Evolutionary conservation across 92 coral and sea anemone species (phyloP).

Genomic region (Palythoa grandis): DNA sequence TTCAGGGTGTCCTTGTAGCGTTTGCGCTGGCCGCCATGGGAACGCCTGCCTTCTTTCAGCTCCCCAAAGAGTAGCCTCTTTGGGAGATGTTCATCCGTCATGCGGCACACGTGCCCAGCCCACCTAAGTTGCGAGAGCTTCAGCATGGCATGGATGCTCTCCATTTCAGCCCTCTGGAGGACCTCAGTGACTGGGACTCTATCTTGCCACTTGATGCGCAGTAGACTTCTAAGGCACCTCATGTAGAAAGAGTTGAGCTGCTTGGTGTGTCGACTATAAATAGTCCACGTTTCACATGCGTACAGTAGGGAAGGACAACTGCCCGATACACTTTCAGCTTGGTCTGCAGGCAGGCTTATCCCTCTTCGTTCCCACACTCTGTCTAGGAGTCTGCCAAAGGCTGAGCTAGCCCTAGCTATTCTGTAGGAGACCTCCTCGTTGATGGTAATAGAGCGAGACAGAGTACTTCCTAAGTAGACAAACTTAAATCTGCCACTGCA

Average conservation of each 20-base stretch:
- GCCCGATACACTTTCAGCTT: neutral
- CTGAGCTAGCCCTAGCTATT: neutral
- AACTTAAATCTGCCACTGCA: constrained; percentile 26
- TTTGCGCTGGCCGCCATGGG: too few relatives aligned
- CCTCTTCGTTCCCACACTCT: constrained; percentile 10
- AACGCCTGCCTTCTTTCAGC: too few relatives aligned
- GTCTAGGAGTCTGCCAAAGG: constrained; percentile 26
- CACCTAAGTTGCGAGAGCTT: too few relatives aligned
- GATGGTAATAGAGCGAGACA: neutral
- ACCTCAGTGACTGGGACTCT: constrained; percentile 16
- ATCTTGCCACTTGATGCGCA: constrained; percentile 37
- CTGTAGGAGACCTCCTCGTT: constrained; percentile 43
- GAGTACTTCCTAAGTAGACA: too few relatives aligned
- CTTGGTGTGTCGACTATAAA: constrained; percentile 29
- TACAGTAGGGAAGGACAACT: too few relatives aligned
- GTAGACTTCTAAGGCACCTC: constrained; percentile 29
- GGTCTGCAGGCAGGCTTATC: neutral
- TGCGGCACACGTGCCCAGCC: too few relatives aligned
- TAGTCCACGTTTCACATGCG: too few relatives aligned
- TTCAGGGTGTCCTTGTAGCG: too few relatives aligned
- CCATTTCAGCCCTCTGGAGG: neutral
- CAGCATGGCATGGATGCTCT: too few relatives aligned
- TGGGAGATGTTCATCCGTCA: too few relatives aligned
- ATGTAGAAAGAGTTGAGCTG: constrained; percentile 42
- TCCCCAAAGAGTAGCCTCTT: too few relatives aligned